phyloP scores from a whole-genome alignment of 2,888 invertebrate genomes.

The Synanthedon tipuliformis region DNA sequence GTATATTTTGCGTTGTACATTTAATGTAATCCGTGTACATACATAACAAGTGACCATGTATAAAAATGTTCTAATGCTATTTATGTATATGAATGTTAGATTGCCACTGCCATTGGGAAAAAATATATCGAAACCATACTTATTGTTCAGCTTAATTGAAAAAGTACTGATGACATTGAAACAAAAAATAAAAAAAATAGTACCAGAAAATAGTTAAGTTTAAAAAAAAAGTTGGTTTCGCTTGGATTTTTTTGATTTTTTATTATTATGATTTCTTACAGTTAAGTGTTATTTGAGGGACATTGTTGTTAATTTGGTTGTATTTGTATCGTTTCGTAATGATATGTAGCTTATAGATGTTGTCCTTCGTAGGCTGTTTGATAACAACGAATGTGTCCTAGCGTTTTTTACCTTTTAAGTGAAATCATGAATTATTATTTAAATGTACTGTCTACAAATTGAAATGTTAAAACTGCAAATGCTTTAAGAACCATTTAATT shows the following conservation, averaged over 20 bases:
- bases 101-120: constrained; percentile 53
- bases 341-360: constrained; percentile 22
- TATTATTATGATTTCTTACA: neutral
- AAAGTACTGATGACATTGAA: neutral
- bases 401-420: constrained; percentile 33
- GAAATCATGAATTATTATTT: constrained; percentile 1
- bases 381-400: constrained; percentile 59
- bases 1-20: constrained; percentile 52
- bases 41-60: constrained; percentile 42
- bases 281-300: constrained; percentile 6
- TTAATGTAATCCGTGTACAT: constrained; percentile 47
- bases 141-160: neutral
- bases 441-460: too few species aligned
- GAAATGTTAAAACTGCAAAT: too few species aligned
- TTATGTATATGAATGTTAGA: constrained; percentile 56
- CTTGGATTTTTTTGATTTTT: neutral
- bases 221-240: neutral
- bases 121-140: neutral
- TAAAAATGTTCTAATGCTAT: constrained; percentile 56
- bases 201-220: neutral
- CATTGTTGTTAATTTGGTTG: constrained; percentile 17
- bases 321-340: constrained; percentile 9
- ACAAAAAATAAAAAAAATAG: neutral
- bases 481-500: too few species aligned
- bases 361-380: constrained; percentile 58